phyloP scores from a whole-genome alignment of 2,113 vertebrate genomes.

The Garra rufa region DNA sequence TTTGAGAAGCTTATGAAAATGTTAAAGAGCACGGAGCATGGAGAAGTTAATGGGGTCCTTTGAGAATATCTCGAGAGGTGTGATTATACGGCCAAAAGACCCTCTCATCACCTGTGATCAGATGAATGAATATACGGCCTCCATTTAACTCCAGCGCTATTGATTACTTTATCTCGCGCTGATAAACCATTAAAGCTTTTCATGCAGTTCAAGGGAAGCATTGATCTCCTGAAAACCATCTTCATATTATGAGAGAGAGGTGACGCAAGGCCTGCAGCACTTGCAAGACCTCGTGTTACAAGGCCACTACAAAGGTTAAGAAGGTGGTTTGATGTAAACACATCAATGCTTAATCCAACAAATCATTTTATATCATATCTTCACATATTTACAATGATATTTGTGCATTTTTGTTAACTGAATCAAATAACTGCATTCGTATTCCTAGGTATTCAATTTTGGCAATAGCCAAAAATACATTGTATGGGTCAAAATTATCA shows the following conservation, averaged over 20 bases:
- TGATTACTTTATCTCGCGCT: constrained; percentile 32
- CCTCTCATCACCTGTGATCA: constrained; percentile 37
- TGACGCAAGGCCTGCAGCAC: not conserved
- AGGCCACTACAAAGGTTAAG: not conserved
- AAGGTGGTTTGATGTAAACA: not conserved
- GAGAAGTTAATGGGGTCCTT: constrained; percentile 8
- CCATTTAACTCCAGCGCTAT: constrained; percentile 27
- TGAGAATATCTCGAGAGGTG: constrained; percentile 9
- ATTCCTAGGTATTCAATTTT: no score
- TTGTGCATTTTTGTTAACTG: no score
- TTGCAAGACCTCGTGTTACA: not conserved
- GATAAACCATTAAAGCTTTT: constrained; percentile 43
- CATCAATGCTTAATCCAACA: no score
- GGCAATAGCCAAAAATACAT: no score
- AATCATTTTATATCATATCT: no score
- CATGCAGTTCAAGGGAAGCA: constrained; percentile 27
- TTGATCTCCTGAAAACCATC: constrained; percentile 9
- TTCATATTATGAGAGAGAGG: not conserved
- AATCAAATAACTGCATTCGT: no score
- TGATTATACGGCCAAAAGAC: not conserved
- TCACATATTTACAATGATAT: no score
- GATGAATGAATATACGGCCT: constrained; percentile 14
- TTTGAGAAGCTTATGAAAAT: constrained; percentile 40
- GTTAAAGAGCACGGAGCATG: constrained; percentile 17
- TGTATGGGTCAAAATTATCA: no score